phyloP scores from a whole-genome alignment of 53 echinoderm and acorn worm genomes.

The Holothuria leucospilota region DNA sequence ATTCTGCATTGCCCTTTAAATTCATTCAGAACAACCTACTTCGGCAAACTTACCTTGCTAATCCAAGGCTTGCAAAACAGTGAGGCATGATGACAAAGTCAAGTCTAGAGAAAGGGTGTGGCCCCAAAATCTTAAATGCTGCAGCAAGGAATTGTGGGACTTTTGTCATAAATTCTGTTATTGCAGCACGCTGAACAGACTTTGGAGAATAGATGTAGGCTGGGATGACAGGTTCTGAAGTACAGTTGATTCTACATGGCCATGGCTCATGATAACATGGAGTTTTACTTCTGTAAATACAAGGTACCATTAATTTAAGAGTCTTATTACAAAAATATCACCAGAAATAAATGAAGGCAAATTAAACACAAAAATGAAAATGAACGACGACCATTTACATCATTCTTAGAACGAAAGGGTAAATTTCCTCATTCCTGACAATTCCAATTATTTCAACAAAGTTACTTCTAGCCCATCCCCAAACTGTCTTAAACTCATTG shows the following conservation, averaged over 20 bases:
- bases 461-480: too few relatives aligned
- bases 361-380: too few relatives aligned
- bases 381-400: too few relatives aligned
- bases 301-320: too few relatives aligned
- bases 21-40: too few relatives aligned
- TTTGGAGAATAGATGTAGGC: conserved; percentile 63
- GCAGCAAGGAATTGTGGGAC: conserved; percentile 66
- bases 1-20: too few relatives aligned
- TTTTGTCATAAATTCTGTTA: conserved; percentile 63
- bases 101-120: conserved; percentile 67
- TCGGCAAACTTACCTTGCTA: conserved; percentile 60
- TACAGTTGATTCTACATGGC: conserved; percentile 64
- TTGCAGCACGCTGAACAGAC: conserved; percentile 54
- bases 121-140: conserved; percentile 59
- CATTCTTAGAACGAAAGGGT: too few relatives aligned
- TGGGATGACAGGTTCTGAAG: conserved; percentile 50
- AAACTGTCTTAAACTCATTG: too few relatives aligned
- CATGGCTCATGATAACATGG: conserved; percentile 67
- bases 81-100: conserved; percentile 75
- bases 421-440: too few relatives aligned
- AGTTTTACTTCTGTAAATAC: neutral
- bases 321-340: too few relatives aligned
- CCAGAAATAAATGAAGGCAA: too few relatives aligned
- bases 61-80: conserved; percentile 78
- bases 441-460: too few relatives aligned